Conservation (phyloP, 2,888 invertebrate species). For the Labia minor region DNA sequence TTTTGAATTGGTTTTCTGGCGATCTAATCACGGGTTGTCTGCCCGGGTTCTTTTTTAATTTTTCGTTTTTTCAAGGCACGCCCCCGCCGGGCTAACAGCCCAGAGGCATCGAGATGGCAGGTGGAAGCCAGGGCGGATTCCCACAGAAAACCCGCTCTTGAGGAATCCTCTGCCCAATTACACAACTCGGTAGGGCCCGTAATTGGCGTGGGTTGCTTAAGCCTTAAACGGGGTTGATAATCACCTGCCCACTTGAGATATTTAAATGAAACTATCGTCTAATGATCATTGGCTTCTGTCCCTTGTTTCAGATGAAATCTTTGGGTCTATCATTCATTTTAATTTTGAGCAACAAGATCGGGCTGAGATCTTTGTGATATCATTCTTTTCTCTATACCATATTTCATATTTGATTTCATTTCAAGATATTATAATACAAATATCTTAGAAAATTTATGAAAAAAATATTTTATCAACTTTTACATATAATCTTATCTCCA, state of each 20-base stretch:
- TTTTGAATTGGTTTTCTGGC: too few relatives aligned
- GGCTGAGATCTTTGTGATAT: too few relatives aligned
- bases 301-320: not conserved
- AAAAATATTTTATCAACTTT: too few relatives aligned
- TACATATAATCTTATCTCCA: too few relatives aligned
- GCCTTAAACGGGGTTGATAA: not conserved
- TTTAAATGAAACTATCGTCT: not conserved
- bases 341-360: too few relatives aligned
- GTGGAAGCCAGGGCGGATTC: not conserved
- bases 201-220: not conserved
- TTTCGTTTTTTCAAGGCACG: not conserved
- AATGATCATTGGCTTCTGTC: not conserved
- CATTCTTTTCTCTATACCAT: too few relatives aligned
- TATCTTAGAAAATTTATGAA: too few relatives aligned
- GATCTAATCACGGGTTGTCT: too few relatives aligned
- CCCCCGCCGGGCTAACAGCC: not conserved
- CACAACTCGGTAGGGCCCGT: not conserved
- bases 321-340: not conserved
- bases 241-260: not conserved
- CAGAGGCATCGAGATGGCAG: not conserved
- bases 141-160: not conserved
- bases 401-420: too few relatives aligned
- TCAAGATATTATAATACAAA: too few relatives aligned
- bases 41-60: too few relatives aligned
- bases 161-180: not conserved